These are phyloP conservation scores for Nephrotoma flavescens DNA, from an alignment of 2,888 invertebrate species.

Conservation along the genomic window DNA sequence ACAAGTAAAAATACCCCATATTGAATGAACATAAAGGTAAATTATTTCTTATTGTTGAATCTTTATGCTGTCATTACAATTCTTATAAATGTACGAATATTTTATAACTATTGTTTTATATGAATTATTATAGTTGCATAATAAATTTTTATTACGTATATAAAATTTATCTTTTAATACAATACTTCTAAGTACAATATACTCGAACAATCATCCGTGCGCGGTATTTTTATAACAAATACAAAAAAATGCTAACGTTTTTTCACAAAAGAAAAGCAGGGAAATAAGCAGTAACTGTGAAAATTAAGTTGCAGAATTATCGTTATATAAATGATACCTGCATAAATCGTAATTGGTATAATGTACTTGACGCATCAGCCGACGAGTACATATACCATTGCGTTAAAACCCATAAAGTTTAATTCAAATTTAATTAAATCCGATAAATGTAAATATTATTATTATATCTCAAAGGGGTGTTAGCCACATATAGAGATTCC, in stretches of 20 bases:
- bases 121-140: neutral
- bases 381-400: neutral
- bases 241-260: neutral
- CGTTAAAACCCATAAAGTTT: neutral
- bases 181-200: neutral
- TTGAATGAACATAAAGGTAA: neutral
- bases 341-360: neutral
- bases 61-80: neutral
- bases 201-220: neutral
- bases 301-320: neutral
- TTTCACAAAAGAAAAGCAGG: neutral
- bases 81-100: neutral
- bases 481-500: neutral
- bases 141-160: neutral
- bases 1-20: neutral
- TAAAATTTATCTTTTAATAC: neutral
- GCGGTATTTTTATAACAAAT: neutral
- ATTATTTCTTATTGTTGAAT: neutral
- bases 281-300: neutral
- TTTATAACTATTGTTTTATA: neutral
- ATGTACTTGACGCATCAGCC: neutral
- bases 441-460: neutral
- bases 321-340: too few relatives aligned
- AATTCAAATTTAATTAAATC: neutral
- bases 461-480: neutral